Base-by-base conservation (phyloP, 2,888 invertebrate genomes). In the Leptinotarsa tumamoca region DNA sequence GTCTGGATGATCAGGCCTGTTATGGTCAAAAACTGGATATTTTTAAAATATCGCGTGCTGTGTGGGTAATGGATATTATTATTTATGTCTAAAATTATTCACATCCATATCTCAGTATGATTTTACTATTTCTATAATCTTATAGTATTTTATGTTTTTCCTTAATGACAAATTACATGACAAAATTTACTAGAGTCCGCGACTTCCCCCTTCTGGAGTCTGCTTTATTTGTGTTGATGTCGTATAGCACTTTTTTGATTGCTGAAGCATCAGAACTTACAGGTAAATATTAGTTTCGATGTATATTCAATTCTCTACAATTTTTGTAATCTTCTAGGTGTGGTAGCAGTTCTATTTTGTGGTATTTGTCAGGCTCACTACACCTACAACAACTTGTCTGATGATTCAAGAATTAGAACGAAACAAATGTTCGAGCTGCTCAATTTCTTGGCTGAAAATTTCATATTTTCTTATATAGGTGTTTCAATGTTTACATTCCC, bases 301-400 rank as follows among this genome's bases (percentile, higher is more conserved):
- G 4, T 50, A 15, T 21, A 67, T 49, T 43, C 17, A 15, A 67
- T n/a, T 43, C 4, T 13, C 13, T 58, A 23, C 3, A 23, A 58
- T 70, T 0, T 58, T 70, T n/a, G 5, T 13, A 72, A 72, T 73
- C 72, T 85, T 87, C 56, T 88, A 95, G 95, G 96, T 72, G 98
- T 99, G 80, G 99, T 99, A 15, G 96, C 99, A 69, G 98, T 99
- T 0, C 88, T 99, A 67, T 99, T 99, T 89, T 99, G 99, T 89
- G 99, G 99, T 49, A 99, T 99, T 85, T 98, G 98, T 86, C 99
- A 99, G 90, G 99, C 99, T 23, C 99, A 99, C 89, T 99, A 99
- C 88, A 99, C 99, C 0, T 98, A 96, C 90, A 98, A 99, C 89
- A 98, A 98, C 89, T 89, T 98, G 52, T 97, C 97, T 0, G 91